Conservation (phyloP, 2,797 vertebrate species). For the Halcyon badia region DNA sequence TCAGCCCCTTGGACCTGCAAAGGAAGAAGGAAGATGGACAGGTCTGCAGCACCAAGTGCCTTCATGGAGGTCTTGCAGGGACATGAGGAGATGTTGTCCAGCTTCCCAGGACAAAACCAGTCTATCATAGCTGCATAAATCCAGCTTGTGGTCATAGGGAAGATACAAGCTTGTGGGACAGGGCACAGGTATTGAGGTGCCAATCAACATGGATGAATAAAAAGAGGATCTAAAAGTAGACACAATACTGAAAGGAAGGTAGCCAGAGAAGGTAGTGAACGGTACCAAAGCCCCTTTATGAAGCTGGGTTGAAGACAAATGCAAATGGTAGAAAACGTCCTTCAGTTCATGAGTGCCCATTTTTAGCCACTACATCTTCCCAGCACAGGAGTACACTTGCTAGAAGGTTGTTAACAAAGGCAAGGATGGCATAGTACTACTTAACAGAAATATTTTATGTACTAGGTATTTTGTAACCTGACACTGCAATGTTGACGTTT, state of each 20-base stretch:
- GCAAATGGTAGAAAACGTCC: not conserved
- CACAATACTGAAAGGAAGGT: not conserved
- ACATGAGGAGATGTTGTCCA: accelerated
- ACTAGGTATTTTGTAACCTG: not conserved
- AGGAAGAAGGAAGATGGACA: not conserved
- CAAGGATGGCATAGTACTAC: not conserved
- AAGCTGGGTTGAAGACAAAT: not conserved
- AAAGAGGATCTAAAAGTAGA: not conserved
- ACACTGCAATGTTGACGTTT: not conserved
- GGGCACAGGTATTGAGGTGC: not conserved
- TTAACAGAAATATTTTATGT: not conserved
- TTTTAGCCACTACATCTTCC: not conserved
- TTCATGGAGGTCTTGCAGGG: not conserved
- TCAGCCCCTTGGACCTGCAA: not conserved
- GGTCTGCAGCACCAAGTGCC: not conserved
- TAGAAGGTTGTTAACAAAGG: not conserved
- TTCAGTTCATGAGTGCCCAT: not conserved
- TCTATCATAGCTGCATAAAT: not conserved
- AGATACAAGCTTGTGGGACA: not conserved
- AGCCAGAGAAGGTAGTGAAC: not conserved
- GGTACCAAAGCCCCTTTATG: not conserved
- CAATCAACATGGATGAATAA: not conserved
- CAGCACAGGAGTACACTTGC: not conserved
- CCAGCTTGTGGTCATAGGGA: not conserved
- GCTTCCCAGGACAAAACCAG: not conserved